phyloP scores from a whole-genome alignment of 1,140 invertebrate species.

The Goniozus legneri region DNA sequence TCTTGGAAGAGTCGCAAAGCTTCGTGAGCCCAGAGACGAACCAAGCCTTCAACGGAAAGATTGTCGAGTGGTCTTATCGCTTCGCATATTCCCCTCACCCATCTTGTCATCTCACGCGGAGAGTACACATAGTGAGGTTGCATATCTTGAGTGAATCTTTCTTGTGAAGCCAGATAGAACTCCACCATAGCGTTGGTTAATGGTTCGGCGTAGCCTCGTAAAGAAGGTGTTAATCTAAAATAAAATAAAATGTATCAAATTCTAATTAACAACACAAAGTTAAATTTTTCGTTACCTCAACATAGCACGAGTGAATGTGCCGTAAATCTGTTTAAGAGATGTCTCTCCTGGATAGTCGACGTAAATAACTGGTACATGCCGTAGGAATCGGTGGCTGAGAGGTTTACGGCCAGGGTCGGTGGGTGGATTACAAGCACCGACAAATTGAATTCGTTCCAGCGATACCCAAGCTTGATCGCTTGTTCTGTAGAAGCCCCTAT shows the following conservation, averaged over 20 bases:
- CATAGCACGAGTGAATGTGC: conserved; percentile 97
- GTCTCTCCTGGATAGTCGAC: conserved; percentile 99
- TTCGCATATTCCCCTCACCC: conserved; percentile 99
- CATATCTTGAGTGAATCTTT: conserved; percentile 99
- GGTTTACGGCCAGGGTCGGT: conserved; percentile 99
- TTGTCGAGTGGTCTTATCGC: conserved; percentile 93
- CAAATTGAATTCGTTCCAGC: conserved; percentile 97
- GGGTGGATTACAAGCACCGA: conserved; percentile 99
- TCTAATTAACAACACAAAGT: conserved; percentile 1
- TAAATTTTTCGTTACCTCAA: conserved; percentile 58
- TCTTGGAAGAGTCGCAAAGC: conserved; percentile 96
- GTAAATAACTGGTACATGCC: conserved; percentile 97
- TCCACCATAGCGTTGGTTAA: conserved; percentile 99
- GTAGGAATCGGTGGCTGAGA: conserved; percentile 87
- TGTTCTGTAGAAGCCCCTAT: conserved; percentile 86
- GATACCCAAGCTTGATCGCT: conserved; percentile 96
- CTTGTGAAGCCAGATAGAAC: conserved; percentile 95
- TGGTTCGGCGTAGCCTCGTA: conserved; percentile 91
- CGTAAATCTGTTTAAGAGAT: conserved; percentile 97
- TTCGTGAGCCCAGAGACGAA: conserved; percentile 98
- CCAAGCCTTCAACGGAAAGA: conserved; percentile 88
- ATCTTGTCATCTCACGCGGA: conserved; percentile 98
- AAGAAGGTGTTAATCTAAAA: conserved; percentile 70
- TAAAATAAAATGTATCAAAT: conserved; percentile 1
- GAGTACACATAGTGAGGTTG: conserved; percentile 99